phyloP scores from a whole-genome alignment of 2,797 vertebrate genomes.

The Coccyzus lansbergi region DNA sequence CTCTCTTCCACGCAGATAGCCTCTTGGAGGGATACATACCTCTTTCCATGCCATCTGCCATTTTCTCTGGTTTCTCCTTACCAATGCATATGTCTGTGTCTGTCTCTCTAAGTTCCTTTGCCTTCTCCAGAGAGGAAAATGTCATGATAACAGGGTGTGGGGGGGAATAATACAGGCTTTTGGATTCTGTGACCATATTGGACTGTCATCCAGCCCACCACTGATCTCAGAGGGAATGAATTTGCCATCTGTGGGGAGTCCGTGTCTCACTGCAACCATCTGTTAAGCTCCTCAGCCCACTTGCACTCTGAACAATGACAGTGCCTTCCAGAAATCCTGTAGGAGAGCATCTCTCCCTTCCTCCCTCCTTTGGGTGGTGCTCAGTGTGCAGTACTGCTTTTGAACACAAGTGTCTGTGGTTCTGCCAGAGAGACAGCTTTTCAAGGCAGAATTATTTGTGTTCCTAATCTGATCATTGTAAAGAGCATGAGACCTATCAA shows the following conservation, averaged over 20 bases:
- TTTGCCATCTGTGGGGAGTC: conserved; percentile 77
- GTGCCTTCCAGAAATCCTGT: conserved; percentile 64
- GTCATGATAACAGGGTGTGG: conserved; percentile 61
- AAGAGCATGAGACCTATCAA: neutral
- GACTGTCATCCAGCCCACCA: conserved; percentile 72
- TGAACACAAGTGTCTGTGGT: neutral
- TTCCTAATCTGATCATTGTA: neutral
- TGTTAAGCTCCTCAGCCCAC: conserved; percentile 77
- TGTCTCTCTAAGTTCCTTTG: conserved; percentile 45
- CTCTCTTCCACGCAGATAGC: neutral
- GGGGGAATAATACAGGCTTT: conserved; percentile 66
- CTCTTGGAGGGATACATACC: neutral
- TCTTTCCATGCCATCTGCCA: conserved; percentile 26
- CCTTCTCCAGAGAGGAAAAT: conserved; percentile 71
- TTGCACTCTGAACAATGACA: conserved; percentile 73
- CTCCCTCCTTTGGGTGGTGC: conserved; percentile 4
- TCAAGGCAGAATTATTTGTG: neutral
- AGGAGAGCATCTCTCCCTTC: conserved; percentile 22
- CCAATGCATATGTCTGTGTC: conserved; percentile 13
- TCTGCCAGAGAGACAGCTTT: neutral
- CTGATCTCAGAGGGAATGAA: conserved; percentile 72
- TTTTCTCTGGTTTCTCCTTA: conserved; percentile 21
- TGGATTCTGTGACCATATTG: conserved; percentile 66
- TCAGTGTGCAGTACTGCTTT: neutral
- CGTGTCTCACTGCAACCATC: conserved; percentile 76